These are phyloP conservation scores for Dasypolia templi DNA, from an alignment of 2,888 invertebrate genomes.

Conservation along the genomic window DNA sequence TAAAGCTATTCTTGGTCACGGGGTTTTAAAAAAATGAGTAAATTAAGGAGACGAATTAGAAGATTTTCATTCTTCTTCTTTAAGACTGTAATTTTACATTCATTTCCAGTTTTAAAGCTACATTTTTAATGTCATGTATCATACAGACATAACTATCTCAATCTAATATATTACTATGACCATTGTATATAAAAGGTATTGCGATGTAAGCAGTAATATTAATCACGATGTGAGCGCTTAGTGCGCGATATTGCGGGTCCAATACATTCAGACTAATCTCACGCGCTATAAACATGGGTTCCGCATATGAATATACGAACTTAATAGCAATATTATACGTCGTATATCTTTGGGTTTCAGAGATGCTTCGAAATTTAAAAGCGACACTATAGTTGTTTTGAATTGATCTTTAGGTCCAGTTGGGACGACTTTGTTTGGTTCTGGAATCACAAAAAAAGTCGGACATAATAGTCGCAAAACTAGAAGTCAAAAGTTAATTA, in stretches of 20 bases:
- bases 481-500: constrained; percentile 80
- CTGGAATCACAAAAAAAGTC: neutral
- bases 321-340: constrained; percentile 50
- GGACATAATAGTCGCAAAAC: constrained; percentile 22
- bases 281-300: constrained; percentile 78
- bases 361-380: neutral
- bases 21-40: too few relatives aligned
- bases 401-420: neutral
- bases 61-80: too few relatives aligned
- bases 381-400: neutral
- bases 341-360: constrained; percentile 7
- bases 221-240: constrained; percentile 75
- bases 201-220: constrained; percentile 67
- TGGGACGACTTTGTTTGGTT: neutral
- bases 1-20: too few relatives aligned
- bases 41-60: too few relatives aligned
- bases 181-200: constrained; percentile 33
- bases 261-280: constrained; percentile 79
- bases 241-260: constrained; percentile 76
- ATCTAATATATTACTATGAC: constrained; percentile 42
- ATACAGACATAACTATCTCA: neutral
- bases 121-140: neutral
- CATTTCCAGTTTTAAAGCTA: neutral
- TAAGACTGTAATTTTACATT: too few relatives aligned
- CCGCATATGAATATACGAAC: constrained; percentile 49